Evolutionary conservation across 1,140 invertebrate species (phyloP).

Genomic region (Pantala flavescens): DNA sequence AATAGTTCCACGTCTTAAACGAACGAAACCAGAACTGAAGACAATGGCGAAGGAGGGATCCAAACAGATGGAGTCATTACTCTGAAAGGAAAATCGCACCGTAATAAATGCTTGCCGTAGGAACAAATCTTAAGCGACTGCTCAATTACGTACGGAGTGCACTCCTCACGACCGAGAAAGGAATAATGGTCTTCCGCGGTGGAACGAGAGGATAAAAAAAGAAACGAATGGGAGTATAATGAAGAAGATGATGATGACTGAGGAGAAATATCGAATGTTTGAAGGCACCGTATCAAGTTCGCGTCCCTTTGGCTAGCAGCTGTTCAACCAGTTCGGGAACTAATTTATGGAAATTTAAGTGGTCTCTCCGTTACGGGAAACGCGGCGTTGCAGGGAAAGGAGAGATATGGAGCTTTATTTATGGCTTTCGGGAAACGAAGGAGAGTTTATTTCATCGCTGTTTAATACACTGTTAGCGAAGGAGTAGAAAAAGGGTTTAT

Average conservation of each 20-base stretch:
- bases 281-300: not conserved
- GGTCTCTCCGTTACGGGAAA: not conserved
- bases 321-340: slow-evolving; percentile 4
- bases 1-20: too few relatives aligned
- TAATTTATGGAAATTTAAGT: slow-evolving; percentile 11
- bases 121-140: too few relatives aligned
- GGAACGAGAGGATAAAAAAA: too few relatives aligned
- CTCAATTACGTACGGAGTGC: too few relatives aligned
- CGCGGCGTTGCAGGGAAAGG: not conserved
- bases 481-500: not conserved
- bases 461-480: not conserved
- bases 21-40: too few relatives aligned
- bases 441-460: not conserved
- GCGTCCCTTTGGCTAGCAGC: not conserved
- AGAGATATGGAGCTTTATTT: not conserved
- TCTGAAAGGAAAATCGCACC: too few relatives aligned
- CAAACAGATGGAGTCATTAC: too few relatives aligned
- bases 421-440: not conserved
- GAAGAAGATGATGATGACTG: not conserved
- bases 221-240: too few relatives aligned
- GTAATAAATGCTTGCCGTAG: too few relatives aligned
- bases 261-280: not conserved
- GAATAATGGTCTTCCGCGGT: too few relatives aligned
- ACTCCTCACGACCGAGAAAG: too few relatives aligned
- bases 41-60: too few relatives aligned